Evolutionary conservation across 2,888 invertebrate genomes (phyloP).

Genomic region (Polietes domitor): DNA sequence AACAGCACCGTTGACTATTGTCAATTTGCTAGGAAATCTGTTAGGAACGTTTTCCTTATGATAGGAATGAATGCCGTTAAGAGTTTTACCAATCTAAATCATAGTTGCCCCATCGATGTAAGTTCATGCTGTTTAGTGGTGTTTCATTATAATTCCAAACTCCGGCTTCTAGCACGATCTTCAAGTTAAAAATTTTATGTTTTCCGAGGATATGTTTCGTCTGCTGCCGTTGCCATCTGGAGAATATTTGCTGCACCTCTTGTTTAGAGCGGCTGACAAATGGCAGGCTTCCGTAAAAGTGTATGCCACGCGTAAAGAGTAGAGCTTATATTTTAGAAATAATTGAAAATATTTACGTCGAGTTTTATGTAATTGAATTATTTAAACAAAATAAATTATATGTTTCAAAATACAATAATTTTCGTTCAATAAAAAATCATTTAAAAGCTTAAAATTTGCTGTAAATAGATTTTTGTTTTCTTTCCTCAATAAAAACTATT

Average conservation of each 20-base stretch:
- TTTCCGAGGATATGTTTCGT: neutral
- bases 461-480: no score
- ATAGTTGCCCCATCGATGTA: conserved; percentile 60
- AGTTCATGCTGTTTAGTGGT: neutral
- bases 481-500: no score
- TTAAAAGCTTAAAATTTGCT: no score
- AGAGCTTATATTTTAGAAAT: no score
- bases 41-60: conserved; percentile 22
- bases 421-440: no score
- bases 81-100: conserved; percentile 56
- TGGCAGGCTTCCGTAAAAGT: neutral
- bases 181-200: neutral
- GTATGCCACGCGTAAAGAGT: neutral
- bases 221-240: neutral
- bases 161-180: neutral
- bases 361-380: no score
- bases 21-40: conserved; percentile 27
- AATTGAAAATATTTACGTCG: no score
- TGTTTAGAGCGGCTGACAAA: neutral
- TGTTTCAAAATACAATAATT: no score
- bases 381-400: no score
- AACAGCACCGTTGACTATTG: conserved; percentile 49
- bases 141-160: neutral
- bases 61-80: neutral
- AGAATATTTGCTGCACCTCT: neutral